Conservation (phyloP, 2,113 vertebrate genomes). For the Mystacornis crossleyi region DNA sequence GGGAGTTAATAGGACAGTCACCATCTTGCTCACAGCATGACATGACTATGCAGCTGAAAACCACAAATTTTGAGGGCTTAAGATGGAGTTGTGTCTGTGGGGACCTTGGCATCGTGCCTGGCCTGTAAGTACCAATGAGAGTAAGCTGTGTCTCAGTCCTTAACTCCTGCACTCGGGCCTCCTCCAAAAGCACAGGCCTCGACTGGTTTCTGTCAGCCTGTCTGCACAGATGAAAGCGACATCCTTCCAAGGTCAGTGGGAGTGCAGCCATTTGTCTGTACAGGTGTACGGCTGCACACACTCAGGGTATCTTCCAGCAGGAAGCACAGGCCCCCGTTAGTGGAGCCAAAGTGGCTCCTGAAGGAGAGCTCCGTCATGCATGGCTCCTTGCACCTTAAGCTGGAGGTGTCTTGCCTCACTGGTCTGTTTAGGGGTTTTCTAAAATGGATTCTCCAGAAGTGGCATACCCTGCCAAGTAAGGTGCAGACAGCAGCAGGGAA, state of each 20-base stretch:
- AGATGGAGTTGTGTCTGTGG: background rate
- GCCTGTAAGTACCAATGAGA: background rate
- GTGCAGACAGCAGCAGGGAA: background rate
- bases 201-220: background rate
- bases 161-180: background rate
- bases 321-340: background rate
- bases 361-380: background rate
- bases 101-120: background rate
- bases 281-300: too few species aligned
- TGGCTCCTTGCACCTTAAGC: background rate
- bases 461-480: fast-evolving
- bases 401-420: background rate
- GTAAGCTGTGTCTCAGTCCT: background rate
- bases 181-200: background rate
- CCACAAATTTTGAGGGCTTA: background rate
- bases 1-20: background rate
- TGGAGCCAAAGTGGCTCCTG: background rate
- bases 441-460: background rate
- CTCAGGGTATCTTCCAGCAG: background rate
- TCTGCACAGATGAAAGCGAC: fast-evolving
- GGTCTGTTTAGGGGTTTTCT: background rate
- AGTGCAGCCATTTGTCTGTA: too few species aligned
- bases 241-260: background rate
- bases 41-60: background rate
- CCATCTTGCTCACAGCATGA: background rate